Percentiles rank a stretch among this genome's conserved stretches.
Conservation (phyloP, 2,888 invertebrate genomes). For the Lysandra coridon region DNA sequence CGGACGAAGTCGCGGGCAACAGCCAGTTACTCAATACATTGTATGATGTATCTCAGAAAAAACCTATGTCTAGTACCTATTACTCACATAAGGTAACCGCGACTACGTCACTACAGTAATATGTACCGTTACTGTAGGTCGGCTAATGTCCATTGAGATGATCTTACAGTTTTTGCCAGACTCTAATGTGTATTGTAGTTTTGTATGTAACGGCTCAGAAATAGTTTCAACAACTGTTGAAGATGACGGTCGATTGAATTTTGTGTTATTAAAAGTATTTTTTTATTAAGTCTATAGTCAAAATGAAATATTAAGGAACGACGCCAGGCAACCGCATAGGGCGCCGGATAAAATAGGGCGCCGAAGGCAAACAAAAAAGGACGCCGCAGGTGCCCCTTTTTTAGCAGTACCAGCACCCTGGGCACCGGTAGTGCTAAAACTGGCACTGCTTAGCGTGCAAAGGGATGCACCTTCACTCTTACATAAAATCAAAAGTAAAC, state of each 20-base stretch:
- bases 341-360: too few relatives aligned
- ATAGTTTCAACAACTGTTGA: neutral
- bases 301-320: too few relatives aligned
- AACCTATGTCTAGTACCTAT: neutral
- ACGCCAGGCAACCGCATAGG: too few relatives aligned
- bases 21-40: neutral
- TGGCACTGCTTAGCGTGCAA: neutral
- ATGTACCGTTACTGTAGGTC: neutral
- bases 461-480: neutral
- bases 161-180: neutral
- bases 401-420: too few relatives aligned
- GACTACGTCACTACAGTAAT: neutral
- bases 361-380: too few relatives aligned
- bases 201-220: neutral
- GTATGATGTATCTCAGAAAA: neutral
- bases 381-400: too few relatives aligned
- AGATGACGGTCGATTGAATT: neutral
- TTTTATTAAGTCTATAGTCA: too few relatives aligned
- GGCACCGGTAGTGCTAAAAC: too few relatives aligned
- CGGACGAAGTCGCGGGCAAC: too few relatives aligned
- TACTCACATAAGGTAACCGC: neutral
- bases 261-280: too few relatives aligned
- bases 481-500: constrained; percentile 13
- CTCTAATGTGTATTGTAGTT: neutral
- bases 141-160: neutral